Conservation (phyloP, 2,113 vertebrate species). For the Apistogramma diplotaenia region DNA sequence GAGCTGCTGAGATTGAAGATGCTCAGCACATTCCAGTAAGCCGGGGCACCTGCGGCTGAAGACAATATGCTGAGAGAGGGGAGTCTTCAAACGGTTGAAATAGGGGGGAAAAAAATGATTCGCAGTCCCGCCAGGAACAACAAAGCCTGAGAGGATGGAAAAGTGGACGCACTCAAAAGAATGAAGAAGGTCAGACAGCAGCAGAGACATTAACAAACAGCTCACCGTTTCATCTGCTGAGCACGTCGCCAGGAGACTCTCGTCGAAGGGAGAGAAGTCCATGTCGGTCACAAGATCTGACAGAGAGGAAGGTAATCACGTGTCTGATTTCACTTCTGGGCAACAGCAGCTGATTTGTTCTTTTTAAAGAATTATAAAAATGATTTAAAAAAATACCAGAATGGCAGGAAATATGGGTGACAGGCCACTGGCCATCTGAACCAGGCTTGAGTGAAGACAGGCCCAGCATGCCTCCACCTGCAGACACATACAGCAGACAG, state of each 20-base stretch:
- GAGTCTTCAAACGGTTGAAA: constrained; percentile 28
- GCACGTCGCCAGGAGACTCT: constrained; percentile 86
- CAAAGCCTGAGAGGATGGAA: not conserved
- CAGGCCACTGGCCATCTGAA: constrained; percentile 76
- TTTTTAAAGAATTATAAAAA: not conserved
- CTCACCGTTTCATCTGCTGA: constrained; percentile 88
- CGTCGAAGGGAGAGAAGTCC: constrained; percentile 94
- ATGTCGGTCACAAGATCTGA: constrained; percentile 90
- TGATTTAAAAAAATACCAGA: constrained; percentile 74
- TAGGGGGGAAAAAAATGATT: constrained; percentile 4
- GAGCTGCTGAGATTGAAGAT: constrained; percentile 44
- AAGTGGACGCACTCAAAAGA: not conserved
- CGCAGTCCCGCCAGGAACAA: constrained; percentile 18
- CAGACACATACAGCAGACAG: not conserved
- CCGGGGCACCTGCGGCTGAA: constrained; percentile 34
- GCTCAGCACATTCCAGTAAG: constrained; percentile 53
- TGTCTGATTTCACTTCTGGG: not conserved
- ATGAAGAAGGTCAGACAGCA: not conserved
- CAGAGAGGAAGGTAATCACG: constrained; percentile 13
- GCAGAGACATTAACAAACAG: not conserved
- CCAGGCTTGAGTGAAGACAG: constrained; percentile 78
- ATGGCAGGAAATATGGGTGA: constrained; percentile 87
- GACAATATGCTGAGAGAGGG: constrained; percentile 20
- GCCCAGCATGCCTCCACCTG: constrained; percentile 85
- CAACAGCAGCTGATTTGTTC: not conserved